Conservation (phyloP, 2,113 vertebrate genomes). For the Ochotona curzoniae region DNA sequence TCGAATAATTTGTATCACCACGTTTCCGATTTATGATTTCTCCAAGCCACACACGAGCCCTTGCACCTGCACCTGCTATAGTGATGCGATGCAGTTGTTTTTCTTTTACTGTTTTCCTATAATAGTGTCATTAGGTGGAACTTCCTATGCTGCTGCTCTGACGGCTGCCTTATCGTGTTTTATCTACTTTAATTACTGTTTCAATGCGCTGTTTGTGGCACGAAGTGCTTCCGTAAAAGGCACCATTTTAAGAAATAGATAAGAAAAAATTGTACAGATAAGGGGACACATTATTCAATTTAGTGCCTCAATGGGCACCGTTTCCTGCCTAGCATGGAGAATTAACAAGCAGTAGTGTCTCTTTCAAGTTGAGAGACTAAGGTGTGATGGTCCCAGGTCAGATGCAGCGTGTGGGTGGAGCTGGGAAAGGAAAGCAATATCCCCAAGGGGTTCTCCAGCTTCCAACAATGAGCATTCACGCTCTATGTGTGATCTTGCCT, state of each 20-base stretch:
- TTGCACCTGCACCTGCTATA: rapidly evolving
- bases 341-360: background rate
- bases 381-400: conserved; percentile 25
- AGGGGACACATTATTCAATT: background rate
- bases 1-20: background rate
- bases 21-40: background rate
- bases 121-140: background rate
- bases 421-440: background rate
- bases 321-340: background rate
- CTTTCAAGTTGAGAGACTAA: background rate
- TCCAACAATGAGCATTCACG: conserved; percentile 2
- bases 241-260: conserved; percentile 32
- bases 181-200: conserved; percentile 59
- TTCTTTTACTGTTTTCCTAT: background rate
- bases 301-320: background rate
- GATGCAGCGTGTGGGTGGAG: background rate
- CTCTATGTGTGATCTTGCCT: conserved; percentile 10
- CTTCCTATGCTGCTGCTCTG: conserved; percentile 34
- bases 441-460: conserved; percentile 5
- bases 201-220: conserved; percentile 26
- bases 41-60: background rate
- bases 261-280: conserved; percentile 33
- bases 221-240: conserved; percentile 16
- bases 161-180: conserved; percentile 37
- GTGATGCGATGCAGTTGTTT: background rate